Conservation (phyloP, 1,140 invertebrate species). For the Pseudomyrmex dendroicus region DNA sequence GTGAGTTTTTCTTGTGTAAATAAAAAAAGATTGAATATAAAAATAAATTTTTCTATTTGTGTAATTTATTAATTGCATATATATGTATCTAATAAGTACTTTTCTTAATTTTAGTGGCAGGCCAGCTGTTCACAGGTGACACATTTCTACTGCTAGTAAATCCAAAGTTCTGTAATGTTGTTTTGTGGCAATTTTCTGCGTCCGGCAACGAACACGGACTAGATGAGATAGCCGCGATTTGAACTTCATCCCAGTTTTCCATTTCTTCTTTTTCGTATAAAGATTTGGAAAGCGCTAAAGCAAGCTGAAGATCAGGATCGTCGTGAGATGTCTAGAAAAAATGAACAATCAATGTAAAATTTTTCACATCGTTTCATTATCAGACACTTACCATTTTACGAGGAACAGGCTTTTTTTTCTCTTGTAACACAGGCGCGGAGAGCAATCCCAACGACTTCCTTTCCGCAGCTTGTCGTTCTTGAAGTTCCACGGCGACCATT, state of each 20-base stretch:
- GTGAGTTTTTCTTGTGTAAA: constrained; percentile 42
- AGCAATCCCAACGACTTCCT: constrained; percentile 83
- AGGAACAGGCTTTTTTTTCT: constrained; percentile 68
- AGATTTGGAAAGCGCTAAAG: constrained; percentile 84
- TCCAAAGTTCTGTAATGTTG: constrained; percentile 78
- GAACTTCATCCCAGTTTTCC: constrained; percentile 77
- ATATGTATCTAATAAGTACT: constrained; percentile 66
- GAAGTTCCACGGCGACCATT: constrained; percentile 82
- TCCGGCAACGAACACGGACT: constrained; percentile 35
- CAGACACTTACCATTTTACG: constrained; percentile 74
- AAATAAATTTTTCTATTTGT: constrained; percentile 37
- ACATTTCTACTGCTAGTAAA: constrained; percentile 76
- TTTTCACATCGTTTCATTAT: not conserved
- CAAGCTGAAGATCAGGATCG: constrained; percentile 84
- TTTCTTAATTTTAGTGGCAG: constrained; percentile 61
- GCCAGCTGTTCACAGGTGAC: constrained; percentile 60
- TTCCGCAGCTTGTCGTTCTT: constrained; percentile 83
- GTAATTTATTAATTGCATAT: not conserved
- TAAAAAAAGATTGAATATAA: constrained; percentile 15
- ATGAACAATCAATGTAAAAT: constrained; percentile 13
- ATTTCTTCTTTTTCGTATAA: constrained; percentile 82
- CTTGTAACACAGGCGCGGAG: constrained; percentile 77
- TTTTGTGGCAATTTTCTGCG: constrained; percentile 15
- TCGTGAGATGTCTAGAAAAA: constrained; percentile 72
- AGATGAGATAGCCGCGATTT: constrained; percentile 67